phyloP scores from a whole-genome alignment of 2,797 vertebrate genomes.

The Garrulus glandarius region DNA sequence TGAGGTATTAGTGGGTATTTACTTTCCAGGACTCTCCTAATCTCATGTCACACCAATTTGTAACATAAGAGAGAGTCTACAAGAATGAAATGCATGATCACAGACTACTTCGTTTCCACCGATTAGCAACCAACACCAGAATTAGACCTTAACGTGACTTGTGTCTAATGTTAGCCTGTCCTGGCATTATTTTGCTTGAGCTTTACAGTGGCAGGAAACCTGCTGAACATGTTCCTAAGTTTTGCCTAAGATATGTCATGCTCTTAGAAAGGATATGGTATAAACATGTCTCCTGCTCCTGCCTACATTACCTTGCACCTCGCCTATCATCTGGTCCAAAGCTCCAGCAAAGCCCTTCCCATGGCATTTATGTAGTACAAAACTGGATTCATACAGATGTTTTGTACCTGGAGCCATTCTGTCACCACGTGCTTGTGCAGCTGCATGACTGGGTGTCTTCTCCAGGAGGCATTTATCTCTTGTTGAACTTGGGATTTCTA shows the following conservation, averaged over 20 bases:
- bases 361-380: not conserved
- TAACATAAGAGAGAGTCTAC: not conserved
- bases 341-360: not conserved
- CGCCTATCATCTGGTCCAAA: not conserved
- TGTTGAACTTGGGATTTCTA: not conserved
- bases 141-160: not conserved
- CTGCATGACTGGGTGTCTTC: not conserved
- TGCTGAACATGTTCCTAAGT: not conserved
- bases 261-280: not conserved
- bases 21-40: conserved; percentile 22
- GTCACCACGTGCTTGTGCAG: not conserved
- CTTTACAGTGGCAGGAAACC: not conserved
- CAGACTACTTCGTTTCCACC: not conserved
- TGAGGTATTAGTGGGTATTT: conserved; percentile 22
- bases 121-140: not conserved
- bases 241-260: not conserved
- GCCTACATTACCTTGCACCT: not conserved
- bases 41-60: conserved; percentile 24
- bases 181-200: not conserved
- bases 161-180: not conserved
- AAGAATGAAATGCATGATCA: not conserved
- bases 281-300: not conserved
- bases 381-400: not conserved
- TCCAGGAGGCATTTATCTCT: not conserved
- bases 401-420: not conserved